Evolutionary conservation across 1,140 invertebrate species (phyloP), one percentile per base, ranked within the genome.

Genomic region (Drosophila biarmipes): DNA sequence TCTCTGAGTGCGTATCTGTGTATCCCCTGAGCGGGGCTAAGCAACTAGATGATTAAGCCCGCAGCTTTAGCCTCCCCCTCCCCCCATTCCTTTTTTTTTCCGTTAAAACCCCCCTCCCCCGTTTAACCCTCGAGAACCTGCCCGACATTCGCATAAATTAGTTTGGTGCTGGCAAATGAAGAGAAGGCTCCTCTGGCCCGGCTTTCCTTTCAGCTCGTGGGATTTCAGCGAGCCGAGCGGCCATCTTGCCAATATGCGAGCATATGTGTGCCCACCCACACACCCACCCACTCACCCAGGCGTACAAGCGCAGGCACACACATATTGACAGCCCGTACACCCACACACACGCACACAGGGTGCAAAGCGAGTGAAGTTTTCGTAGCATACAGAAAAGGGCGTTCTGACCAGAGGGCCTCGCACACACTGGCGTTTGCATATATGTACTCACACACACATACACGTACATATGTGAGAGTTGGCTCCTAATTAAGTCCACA

Each of bases 101-200:
- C 11, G 8, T 2, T 24, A 24, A 19, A 37, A 12, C 21, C 37
- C 4, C 38, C 51, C 37, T 1, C 27, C 14, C 27, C 11, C 6
- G 12, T 37, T 63, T 5, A 19, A 12, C 21, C 10, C 31, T 35
- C 34, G 45, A 14, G 10, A 35, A 40, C 59, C 45, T 51, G 45
- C 53, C 29, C 40, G 46, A 17, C 71, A 76, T 82, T 81, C 74
- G 79, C 79, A 81, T 81, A 81, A 82, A 81, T 81, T 81, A 81
- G 74, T 78, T 78, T 82, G 79, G 55, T 74, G 77, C 58, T 71
- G 77, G 77, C 77, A 80, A 80, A 80, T 80, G 73, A 81, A 72
- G 72, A 66, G 74, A 69, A 55, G 49, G 62, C 45, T 31, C 35
- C 53, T 53, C 53, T 49, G n/a, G 15, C n/a, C 15, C 11, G 12